Base-by-base conservation (phyloP, 2,888 invertebrate species). In the Perithous albicinctus region DNA sequence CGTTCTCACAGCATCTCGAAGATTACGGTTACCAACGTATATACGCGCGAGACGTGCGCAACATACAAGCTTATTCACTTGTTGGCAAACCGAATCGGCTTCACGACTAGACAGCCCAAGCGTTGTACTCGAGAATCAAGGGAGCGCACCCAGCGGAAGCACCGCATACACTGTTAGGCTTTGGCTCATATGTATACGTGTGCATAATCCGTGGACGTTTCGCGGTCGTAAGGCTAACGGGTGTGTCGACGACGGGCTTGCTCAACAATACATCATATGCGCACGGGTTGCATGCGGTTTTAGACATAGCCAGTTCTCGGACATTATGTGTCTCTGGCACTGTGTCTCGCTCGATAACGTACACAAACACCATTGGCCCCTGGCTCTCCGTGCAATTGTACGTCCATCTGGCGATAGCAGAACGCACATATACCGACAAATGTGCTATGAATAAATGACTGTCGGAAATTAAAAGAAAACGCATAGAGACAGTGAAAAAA, bases 221-320 rank as follows among this genome's bases (percentile, higher is more conserved):
- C 72, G 76, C 66, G 72, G 75, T 73, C 76, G 82, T 79, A 78
- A 82, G 70, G 79, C 79, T 82, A 82, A 82, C 82, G 82, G 79
- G 82, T 79, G 79, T 82, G 79, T 79, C 82, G 72, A 51, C 70
- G 61, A 54, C 59, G 59, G 61, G 76, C 70, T 72, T 69, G 79
- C 67, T 79, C 72, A 69, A 79, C 76, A 61, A 82, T 79, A 76
- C 82, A 82, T 82, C 82, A 79, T 82, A 72, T 20, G 56, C 38
- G 64, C 26, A 70, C 63, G 64, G 41, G 35, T 46, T 72, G 72
- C 59, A 64, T 63, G 73, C 51, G 74, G 78, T 70, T 75, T 70
- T 18, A 64, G 72, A 72, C 78, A 20, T 41, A 56, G 59, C 43
- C 26, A 41, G 32, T 59, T 26, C 72, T 72, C 61, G 46, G 70